These are phyloP conservation scores for Marmota flaviventris DNA, from an alignment of 2,113 vertebrate genomes.

Conservation along the genomic window DNA sequence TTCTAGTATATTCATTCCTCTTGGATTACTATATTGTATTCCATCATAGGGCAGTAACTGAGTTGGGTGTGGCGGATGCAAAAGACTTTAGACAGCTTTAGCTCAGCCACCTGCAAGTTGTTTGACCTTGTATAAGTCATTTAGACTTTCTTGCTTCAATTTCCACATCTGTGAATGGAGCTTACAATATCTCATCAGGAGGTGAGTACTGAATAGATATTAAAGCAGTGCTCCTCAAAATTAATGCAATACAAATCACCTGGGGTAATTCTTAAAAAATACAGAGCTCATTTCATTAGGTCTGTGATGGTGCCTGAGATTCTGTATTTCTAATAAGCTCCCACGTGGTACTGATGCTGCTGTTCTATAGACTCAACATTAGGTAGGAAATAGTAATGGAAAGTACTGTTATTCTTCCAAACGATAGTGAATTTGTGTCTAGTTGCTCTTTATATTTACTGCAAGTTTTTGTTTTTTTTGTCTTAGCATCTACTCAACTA, in stretches of 20 bases:
- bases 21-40: background rate
- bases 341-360: background rate
- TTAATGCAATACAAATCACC: slow-evolving; percentile 22
- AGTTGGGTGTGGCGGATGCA: background rate
- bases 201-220: slow-evolving; percentile 3
- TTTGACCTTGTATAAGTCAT: slow-evolving; percentile 39
- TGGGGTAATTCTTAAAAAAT: slow-evolving; percentile 17
- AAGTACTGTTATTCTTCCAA: background rate
- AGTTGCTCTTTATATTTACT: background rate
- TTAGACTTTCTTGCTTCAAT: slow-evolving; percentile 49
- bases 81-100: background rate
- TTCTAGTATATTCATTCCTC: slow-evolving; percentile 17
- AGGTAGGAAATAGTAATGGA: background rate
- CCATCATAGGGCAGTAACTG: background rate
- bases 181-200: slow-evolving; percentile 33
- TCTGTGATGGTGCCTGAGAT: background rate
- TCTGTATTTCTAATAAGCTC: background rate
- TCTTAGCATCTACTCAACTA: background rate
- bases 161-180: background rate
- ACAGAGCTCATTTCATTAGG: background rate
- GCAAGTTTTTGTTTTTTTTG: background rate
- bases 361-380: background rate
- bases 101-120: background rate
- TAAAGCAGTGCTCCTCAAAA: slow-evolving; percentile 9
- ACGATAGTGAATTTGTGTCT: background rate